Conservation (phyloP, 2,888 invertebrate species). For the Rhamnusium bicolor region DNA sequence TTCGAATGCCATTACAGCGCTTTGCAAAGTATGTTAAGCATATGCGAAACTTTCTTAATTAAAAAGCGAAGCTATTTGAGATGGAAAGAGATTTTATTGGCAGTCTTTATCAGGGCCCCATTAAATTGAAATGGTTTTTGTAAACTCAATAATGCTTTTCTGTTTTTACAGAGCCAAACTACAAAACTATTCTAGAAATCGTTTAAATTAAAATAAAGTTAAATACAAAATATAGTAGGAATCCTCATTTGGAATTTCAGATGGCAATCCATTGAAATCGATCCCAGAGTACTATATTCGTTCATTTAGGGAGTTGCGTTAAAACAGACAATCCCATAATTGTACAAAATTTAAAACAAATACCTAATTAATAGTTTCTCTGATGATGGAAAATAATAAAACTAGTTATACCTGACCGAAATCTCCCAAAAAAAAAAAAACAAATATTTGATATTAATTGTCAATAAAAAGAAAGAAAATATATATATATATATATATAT, state of each 20-base stretch:
- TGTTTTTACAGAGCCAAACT: neutral
- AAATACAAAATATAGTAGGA: neutral
- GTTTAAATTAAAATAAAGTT: conserved; percentile 12
- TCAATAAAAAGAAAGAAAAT: no score
- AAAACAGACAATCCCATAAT: no score
- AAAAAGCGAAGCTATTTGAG: neutral
- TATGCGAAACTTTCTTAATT: conserved; percentile 1
- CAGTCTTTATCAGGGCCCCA: neutral
- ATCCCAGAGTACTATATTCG: neutral
- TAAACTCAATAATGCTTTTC: neutral
- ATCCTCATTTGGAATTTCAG: neutral
- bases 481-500: no score
- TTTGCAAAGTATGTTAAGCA: neutral
- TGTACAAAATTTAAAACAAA: no score
- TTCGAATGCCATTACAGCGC: neutral
- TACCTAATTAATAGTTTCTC: no score
- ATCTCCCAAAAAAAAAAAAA: no score
- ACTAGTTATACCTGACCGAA: no score
- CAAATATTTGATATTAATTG: no score
- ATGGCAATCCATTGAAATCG: neutral
- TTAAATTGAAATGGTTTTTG: conserved; percentile 4
- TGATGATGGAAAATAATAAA: no score
- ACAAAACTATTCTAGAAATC: neutral
- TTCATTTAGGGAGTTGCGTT: no score
- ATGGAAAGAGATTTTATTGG: neutral